phyloP scores from a whole-genome alignment of 2,113 vertebrate species.

The Barbus barbus region DNA sequence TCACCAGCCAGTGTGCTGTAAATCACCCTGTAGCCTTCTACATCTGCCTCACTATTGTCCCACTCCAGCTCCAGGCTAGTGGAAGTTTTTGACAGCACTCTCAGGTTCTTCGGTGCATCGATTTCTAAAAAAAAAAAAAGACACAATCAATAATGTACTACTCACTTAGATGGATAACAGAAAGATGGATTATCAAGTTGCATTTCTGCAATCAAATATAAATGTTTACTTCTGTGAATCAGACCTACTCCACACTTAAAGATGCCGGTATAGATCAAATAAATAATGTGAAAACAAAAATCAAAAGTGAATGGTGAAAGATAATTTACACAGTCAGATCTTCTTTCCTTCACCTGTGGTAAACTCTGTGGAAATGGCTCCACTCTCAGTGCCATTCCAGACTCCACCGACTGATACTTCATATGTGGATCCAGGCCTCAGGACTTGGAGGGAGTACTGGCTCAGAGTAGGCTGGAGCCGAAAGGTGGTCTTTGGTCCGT shows the following conservation, averaged over 20 bases:
- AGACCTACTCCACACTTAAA: background rate
- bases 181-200: background rate
- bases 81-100: constrained; percentile 82
- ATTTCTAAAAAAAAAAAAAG: constrained; percentile 48
- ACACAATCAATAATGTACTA: constrained; percentile 73
- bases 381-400: constrained; percentile 84
- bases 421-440: constrained; percentile 87
- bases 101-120: constrained; percentile 92
- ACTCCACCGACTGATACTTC: constrained; percentile 84
- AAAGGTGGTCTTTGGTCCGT: constrained; percentile 87
- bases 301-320: background rate
- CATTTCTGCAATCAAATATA: background rate
- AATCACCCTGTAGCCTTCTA: constrained; percentile 87
- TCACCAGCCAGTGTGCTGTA: constrained; percentile 96
- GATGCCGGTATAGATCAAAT: too few relatives aligned
- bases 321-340: background rate
- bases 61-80: constrained; percentile 88
- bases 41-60: constrained; percentile 97
- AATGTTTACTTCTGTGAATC: background rate
- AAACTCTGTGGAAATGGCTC: constrained; percentile 82
- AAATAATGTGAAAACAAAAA: too few relatives aligned
- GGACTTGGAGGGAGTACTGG: constrained; percentile 94
- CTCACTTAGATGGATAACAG: constrained; percentile 59
- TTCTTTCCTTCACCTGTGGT: constrained; percentile 81
- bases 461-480: constrained; percentile 92